Evolutionary conservation across 23 tunicate species (phyloP).

Genomic region (Phallusia fumigata): DNA sequence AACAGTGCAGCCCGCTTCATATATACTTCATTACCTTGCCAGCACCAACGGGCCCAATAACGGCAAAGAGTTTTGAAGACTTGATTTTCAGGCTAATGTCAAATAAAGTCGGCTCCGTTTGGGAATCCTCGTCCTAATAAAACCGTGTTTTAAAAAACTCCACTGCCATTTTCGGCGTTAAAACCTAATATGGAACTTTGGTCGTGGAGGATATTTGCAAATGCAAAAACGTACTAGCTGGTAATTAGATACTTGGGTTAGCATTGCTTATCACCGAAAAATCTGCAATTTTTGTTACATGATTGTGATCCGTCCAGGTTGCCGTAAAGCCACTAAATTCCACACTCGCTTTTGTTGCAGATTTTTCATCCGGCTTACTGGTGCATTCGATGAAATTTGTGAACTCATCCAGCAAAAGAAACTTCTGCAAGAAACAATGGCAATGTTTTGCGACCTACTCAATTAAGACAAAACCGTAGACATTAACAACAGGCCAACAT

Average conservation of each 20-base stretch:
- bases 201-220: too few relatives aligned
- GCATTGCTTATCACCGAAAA: too few relatives aligned
- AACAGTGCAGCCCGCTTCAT: background rate
- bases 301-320: background rate
- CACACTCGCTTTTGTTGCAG: background rate
- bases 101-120: background rate
- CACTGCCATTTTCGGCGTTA: too few relatives aligned
- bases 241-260: too few relatives aligned
- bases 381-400: background rate
- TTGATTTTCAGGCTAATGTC: constrained; percentile 29
- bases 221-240: too few relatives aligned
- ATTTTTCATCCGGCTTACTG: background rate
- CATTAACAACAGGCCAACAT: too few relatives aligned
- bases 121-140: background rate
- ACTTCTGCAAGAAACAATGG: background rate
- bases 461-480: too few relatives aligned
- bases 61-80: constrained; percentile 42
- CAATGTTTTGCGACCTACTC: too few relatives aligned
- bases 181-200: too few relatives aligned
- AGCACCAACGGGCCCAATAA: constrained; percentile 81
- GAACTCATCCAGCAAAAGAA: background rate
- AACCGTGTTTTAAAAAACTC: background rate
- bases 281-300: too few relatives aligned
- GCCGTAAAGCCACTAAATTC: background rate
- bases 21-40: constrained; percentile 49